Evolutionary conservation across 1,140 invertebrate genomes (phyloP).

Genomic region (Cydia amplana): DNA sequence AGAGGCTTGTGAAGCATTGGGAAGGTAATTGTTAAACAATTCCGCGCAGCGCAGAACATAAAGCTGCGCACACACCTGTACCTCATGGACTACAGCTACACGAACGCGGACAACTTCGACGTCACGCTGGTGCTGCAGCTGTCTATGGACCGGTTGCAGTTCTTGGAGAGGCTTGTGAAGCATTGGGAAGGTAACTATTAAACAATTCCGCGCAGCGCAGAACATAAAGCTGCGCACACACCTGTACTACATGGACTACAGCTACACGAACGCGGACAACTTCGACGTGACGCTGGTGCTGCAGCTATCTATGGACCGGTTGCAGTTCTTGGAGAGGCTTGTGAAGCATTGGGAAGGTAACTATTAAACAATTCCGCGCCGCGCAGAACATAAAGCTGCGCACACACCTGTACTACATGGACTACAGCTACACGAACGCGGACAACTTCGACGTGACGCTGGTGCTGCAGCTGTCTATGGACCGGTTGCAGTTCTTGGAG

Average conservation of each 20-base stretch:
- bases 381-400: constrained; percentile 85
- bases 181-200: constrained; percentile 88
- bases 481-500: constrained; percentile 92
- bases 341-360: constrained; percentile 91
- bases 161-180: constrained; percentile 91
- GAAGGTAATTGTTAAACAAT: constrained; percentile 83
- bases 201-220: constrained; percentile 86
- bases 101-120: constrained; percentile 83
- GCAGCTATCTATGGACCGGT: constrained; percentile 93
- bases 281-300: constrained; percentile 92
- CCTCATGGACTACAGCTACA: constrained; percentile 91
- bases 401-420: constrained; percentile 93
- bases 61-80: constrained; percentile 91
- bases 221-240: constrained; percentile 88
- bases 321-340: constrained; percentile 92
- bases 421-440: constrained; percentile 87
- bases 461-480: constrained; percentile 93
- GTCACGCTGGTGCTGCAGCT: constrained; percentile 94
- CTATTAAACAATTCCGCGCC: too few species aligned
- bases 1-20: constrained; percentile 93
- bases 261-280: constrained; percentile 83
- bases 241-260: constrained; percentile 92
- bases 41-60: constrained; percentile 85
- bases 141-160: constrained; percentile 92
- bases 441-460: constrained; percentile 89